These are phyloP conservation scores for Sebastes vulpes DNA, from an alignment of 2,797 vertebrate genomes.

Conservation along the genomic window DNA sequence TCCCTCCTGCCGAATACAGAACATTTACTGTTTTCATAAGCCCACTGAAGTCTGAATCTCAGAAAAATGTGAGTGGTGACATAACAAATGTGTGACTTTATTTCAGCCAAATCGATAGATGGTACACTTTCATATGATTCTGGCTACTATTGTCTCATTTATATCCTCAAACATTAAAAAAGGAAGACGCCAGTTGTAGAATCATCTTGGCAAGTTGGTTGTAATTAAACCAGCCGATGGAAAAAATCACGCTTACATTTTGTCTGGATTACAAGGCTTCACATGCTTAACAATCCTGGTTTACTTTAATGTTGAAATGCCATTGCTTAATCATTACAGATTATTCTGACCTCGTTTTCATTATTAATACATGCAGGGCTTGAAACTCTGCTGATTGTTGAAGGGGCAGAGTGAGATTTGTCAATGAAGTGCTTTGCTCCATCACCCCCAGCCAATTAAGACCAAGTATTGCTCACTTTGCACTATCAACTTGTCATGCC, in stretches of 20 bases:
- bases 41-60: conserved; percentile 34
- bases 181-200: background rate
- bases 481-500: conserved; percentile 18
- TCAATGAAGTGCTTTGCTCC: conserved; percentile 24
- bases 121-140: background rate
- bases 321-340: background rate
- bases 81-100: conserved; percentile 14
- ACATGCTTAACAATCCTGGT: background rate
- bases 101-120: conserved; percentile 18
- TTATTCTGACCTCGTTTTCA: conserved; percentile 12
- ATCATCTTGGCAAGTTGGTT: background rate
- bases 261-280: background rate
- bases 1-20: conserved; percentile 34
- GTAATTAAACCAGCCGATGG: background rate
- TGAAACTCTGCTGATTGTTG: conserved; percentile 30
- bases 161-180: background rate
- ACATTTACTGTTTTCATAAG: conserved; percentile 58
- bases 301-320: background rate
- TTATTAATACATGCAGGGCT: background rate
- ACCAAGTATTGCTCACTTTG: conserved; percentile 49
- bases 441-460: conserved; percentile 54
- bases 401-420: conserved; percentile 21
- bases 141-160: background rate
- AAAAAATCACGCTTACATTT: background rate
- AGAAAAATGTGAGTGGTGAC: conserved; percentile 19